Conservation (phyloP, 2,113 vertebrate species). For the Globicephala melas region DNA sequence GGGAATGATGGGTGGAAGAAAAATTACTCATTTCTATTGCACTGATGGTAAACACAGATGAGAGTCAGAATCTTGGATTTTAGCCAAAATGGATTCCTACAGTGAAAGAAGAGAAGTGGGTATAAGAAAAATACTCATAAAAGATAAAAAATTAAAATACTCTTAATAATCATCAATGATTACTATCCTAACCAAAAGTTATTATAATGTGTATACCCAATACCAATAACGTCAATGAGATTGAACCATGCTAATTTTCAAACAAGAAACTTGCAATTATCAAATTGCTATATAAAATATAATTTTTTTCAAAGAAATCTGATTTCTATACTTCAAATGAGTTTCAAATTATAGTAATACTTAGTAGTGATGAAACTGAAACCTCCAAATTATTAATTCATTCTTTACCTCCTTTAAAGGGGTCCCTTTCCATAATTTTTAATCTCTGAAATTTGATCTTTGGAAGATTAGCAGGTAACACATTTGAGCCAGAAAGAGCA, state of each 20-base stretch:
- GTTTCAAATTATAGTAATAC: neutral
- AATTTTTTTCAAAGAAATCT: neutral
- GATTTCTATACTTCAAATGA: neutral
- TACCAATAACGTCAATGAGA: neutral
- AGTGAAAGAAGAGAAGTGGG: neutral
- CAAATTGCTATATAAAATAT: neutral
- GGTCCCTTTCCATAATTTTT: neutral
- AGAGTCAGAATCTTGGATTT: constrained; percentile 42
- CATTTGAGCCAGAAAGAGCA: neutral
- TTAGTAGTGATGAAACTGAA: neutral
- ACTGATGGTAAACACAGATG: constrained; percentile 42
- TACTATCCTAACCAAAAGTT: neutral
- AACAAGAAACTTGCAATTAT: neutral
- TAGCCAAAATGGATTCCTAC: neutral
- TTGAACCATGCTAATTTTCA: neutral
- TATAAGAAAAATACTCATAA: constrained; percentile 11
- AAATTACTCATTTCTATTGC: constrained; percentile 58
- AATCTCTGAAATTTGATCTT: constrained; percentile 2
- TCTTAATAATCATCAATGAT: neutral
- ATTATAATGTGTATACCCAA: neutral
- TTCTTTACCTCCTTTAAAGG: neutral
- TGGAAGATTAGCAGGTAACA: neutral
- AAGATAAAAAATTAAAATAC: constrained; percentile 5
- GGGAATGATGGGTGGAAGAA: constrained; percentile 43
- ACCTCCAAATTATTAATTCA: neutral